Conservation (phyloP, 1,140 invertebrate species). For the Anadara kagoshimensis region DNA sequence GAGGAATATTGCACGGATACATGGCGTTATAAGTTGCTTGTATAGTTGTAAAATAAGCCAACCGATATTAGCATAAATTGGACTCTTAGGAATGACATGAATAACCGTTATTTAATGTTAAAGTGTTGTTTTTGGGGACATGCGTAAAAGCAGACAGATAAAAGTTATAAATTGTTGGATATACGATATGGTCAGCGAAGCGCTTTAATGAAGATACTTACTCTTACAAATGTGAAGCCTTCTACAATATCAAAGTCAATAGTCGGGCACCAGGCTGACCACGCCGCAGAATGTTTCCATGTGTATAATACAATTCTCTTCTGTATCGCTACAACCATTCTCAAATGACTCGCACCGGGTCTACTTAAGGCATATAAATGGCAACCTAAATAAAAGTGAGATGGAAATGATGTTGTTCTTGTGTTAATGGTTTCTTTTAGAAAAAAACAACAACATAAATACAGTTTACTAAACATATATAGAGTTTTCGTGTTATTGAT, state of each 20-base stretch:
- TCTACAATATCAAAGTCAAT: conserved; percentile 84
- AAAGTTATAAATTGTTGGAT: too few relatives aligned
- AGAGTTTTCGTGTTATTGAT: background rate
- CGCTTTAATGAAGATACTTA: conserved; percentile 60
- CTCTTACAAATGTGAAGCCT: conserved; percentile 81
- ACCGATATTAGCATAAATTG: too few relatives aligned
- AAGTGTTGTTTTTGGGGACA: background rate
- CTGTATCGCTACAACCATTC: conserved; percentile 83
- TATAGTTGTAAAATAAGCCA: too few relatives aligned
- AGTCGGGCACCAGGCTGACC: conserved; percentile 82
- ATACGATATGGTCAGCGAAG: too few relatives aligned
- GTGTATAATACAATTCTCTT: conserved; percentile 81
- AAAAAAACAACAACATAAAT: background rate
- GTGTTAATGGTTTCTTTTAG: background rate
- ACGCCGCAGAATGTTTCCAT: conserved; percentile 86
- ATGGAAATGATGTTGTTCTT: background rate
- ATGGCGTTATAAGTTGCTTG: too few relatives aligned
- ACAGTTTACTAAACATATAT: background rate
- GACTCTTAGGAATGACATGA: too few relatives aligned
- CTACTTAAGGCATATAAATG: conserved; percentile 83
- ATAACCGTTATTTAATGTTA: background rate
- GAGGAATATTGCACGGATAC: too few relatives aligned
- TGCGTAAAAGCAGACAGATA: background rate
- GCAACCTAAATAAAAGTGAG: conserved; percentile 69
- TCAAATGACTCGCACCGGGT: conserved; percentile 81